These are phyloP conservation scores for Pipa parva DNA, from an alignment of 2,113 vertebrate species.

Conservation along the genomic window DNA sequence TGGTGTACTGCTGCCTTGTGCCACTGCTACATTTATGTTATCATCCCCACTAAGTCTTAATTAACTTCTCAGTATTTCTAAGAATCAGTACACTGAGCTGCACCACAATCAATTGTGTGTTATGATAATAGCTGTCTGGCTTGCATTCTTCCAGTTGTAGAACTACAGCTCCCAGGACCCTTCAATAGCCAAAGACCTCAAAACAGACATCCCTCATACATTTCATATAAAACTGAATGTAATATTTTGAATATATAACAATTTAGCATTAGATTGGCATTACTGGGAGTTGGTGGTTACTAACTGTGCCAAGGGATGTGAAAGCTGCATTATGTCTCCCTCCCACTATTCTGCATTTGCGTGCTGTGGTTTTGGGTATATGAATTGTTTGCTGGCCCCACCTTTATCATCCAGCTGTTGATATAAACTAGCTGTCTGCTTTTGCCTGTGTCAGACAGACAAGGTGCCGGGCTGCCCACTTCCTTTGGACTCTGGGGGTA, in stretches of 20 bases:
- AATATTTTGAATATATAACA: too few relatives aligned
- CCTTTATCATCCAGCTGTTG: conserved; percentile 34
- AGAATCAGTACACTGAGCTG: too few relatives aligned
- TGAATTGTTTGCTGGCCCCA: conserved; percentile 18
- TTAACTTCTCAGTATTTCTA: not conserved
- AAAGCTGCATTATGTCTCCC: not conserved
- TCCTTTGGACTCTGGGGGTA: conserved; percentile 53
- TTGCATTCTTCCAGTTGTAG: too few relatives aligned
- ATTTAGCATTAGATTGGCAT: too few relatives aligned
- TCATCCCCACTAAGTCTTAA: too few relatives aligned
- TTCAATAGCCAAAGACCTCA: not conserved
- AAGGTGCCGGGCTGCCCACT: conserved; percentile 50
- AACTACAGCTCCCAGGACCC: not conserved
- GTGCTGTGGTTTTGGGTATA: conserved; percentile 25
- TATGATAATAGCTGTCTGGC: too few relatives aligned
- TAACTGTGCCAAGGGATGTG: conserved; percentile 9
- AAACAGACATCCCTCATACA: not conserved
- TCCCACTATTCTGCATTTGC: not conserved
- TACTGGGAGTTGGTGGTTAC: not conserved
- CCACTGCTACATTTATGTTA: not conserved
- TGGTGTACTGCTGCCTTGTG: not conserved
- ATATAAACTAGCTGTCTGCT: conserved; percentile 34
- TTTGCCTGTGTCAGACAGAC: conserved; percentile 41
- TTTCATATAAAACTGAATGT: too few relatives aligned
- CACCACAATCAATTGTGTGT: too few relatives aligned